Conservation (phyloP, 2,113 vertebrate species). For the Neoarius graeffei region DNA sequence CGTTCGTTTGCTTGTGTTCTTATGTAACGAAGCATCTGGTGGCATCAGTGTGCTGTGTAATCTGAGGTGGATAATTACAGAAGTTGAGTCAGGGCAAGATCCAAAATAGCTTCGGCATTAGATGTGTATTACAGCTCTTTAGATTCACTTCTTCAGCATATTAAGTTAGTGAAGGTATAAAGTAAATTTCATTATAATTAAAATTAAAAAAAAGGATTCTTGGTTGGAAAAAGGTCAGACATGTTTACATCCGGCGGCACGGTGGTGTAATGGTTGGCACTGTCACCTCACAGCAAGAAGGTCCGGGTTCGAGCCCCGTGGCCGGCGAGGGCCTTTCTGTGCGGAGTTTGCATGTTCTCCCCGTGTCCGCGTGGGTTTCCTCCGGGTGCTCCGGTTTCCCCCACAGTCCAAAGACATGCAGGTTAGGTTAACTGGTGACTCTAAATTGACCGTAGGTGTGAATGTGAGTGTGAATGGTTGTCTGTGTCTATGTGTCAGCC, state of each 20-base stretch:
- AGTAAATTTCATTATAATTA: not conserved
- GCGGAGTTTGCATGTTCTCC: too few relatives aligned
- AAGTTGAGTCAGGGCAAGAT: not conserved
- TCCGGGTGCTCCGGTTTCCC: too few relatives aligned
- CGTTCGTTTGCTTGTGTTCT: not conserved
- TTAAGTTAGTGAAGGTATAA: not conserved
- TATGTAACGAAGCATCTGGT: slow-evolving; percentile 13
- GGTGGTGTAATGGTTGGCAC: too few relatives aligned
- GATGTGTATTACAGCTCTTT: not conserved
- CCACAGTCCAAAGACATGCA: too few relatives aligned
- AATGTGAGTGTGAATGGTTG: too few relatives aligned
- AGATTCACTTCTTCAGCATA: not conserved
- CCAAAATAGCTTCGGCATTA: not conserved
- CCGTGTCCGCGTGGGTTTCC: too few relatives aligned
- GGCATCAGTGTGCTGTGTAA: slow-evolving; percentile 1
- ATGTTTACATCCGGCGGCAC: not conserved
- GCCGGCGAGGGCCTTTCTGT: too few relatives aligned
- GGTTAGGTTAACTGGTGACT: too few relatives aligned
- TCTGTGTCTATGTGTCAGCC: too few relatives aligned
- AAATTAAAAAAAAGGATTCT: not conserved
- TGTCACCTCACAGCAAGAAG: too few relatives aligned
- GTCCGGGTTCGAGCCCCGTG: too few relatives aligned
- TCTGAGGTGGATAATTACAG: slow-evolving; percentile 21
- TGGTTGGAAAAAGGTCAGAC: not conserved
- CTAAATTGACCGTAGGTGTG: too few relatives aligned